phyloP scores from a whole-genome alignment of 2,113 vertebrate species.

The Elanus axillaris region DNA sequence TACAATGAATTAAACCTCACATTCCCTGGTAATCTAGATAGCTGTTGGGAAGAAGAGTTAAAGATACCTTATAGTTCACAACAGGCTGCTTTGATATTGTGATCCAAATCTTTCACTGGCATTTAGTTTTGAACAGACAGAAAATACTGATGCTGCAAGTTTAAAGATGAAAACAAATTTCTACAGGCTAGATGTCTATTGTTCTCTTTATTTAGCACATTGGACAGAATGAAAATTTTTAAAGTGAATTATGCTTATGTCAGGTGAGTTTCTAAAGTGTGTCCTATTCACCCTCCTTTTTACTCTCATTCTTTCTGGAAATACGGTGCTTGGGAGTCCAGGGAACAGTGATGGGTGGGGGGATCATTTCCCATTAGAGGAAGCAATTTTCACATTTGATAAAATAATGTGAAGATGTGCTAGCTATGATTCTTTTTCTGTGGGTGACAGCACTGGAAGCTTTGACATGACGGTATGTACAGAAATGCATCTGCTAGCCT shows the following conservation, averaged over 20 bases:
- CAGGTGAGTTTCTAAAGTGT: neutral
- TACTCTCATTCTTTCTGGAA: neutral
- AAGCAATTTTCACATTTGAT: neutral
- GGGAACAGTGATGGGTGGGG: neutral
- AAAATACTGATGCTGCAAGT: neutral
- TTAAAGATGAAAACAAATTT: neutral
- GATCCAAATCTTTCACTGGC: neutral
- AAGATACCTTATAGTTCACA: neutral
- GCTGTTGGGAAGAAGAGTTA: neutral
- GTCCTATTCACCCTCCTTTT: neutral
- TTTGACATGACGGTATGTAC: neutral
- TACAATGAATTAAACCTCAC: neutral
- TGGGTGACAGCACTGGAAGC: neutral
- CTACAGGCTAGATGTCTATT: neutral
- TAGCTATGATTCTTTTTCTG: neutral
- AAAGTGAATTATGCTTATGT: neutral
- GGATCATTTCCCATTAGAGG: neutral
- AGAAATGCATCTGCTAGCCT: neutral
- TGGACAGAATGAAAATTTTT: neutral
- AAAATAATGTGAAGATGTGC: neutral
- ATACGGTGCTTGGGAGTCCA: neutral
- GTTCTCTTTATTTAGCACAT: neutral
- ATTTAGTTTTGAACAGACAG: neutral
- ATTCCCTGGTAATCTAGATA: neutral
- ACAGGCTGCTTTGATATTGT: neutral